A percentile compares a stretch with the other conserved stretches of the same genome.
phyloP scores from a whole-genome alignment of 2,797 vertebrate genomes.

The Forpus xanthops region DNA sequence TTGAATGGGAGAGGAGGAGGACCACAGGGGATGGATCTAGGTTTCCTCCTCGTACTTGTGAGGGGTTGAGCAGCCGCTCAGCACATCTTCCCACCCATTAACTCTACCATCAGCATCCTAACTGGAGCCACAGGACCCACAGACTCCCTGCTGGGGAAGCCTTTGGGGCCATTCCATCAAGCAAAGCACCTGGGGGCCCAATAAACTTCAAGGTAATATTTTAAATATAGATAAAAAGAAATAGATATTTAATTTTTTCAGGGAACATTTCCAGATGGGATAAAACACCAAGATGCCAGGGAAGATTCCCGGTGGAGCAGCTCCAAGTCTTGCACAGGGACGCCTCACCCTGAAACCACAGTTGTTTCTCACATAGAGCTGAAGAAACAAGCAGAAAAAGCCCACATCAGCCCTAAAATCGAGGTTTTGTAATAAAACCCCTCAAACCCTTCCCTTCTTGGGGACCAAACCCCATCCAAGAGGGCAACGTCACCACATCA shows the following conservation, averaged over 20 bases:
- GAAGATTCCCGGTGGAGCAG: not conserved
- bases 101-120: not conserved
- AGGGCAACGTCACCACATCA: not conserved
- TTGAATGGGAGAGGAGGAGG: fast-evolving
- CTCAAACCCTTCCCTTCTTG: fast-evolving
- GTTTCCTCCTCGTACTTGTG: not conserved
- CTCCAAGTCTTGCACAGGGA: fast-evolving
- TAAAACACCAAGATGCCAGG: constrained; percentile 49
- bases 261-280: constrained; percentile 5
- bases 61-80: too few species aligned
- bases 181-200: not conserved
- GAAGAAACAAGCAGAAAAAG: not conserved
- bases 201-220: constrained; percentile 23
- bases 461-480: not conserved
- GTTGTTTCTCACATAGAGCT: not conserved
- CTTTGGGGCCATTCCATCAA: not conserved
- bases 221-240: not conserved
- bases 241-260: not conserved
- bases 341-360: not conserved
- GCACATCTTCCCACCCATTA: not conserved
- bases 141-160: not conserved
- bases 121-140: not conserved
- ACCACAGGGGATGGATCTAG: not conserved
- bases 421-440: not conserved
- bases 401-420: not conserved